A percentile compares a stretch with the other conserved stretches of the same genome.
phyloP scores from a whole-genome alignment of 1,140 invertebrate species.

The Spodoptera frugiperda region DNA sequence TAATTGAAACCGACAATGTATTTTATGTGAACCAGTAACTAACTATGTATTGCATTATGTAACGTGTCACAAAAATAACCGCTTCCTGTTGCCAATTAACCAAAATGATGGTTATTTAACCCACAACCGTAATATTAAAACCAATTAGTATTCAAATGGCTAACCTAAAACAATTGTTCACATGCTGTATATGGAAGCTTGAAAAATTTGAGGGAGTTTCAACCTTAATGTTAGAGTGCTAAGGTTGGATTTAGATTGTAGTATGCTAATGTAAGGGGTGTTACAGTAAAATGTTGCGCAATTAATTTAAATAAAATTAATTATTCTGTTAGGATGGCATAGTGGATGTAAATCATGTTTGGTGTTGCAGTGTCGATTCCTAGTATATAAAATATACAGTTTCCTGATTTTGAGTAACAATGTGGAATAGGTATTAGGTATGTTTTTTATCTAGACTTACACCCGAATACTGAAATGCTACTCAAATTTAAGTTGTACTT shows the following conservation, averaged over 20 bases:
- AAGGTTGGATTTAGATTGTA: background rate
- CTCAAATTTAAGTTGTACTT: too few species aligned
- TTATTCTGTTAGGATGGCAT: too few species aligned
- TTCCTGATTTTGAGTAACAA: too few species aligned
- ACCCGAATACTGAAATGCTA: too few species aligned
- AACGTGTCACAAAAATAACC: background rate
- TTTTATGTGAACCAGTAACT: too few species aligned
- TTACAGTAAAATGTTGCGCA: slow-evolving; percentile 3
- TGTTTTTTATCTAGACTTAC: too few species aligned
- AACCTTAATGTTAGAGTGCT: background rate
- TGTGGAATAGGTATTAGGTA: too few species aligned
- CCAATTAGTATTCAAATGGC: slow-evolving; percentile 22
- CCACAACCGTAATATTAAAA: slow-evolving; percentile 28
- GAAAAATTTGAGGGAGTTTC: background rate
- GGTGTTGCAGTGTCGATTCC: too few species aligned
- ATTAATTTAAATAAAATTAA: too few species aligned
- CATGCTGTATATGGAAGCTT: background rate
- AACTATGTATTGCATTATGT: background rate
- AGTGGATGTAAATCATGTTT: too few species aligned
- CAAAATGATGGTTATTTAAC: slow-evolving; percentile 34
- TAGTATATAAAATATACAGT: too few species aligned
- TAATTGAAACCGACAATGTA: too few species aligned
- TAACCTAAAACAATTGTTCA: slow-evolving; percentile 28
- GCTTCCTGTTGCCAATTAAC: slow-evolving; percentile 39
- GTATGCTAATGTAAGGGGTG: background rate